Evolutionary conservation across 2,113 vertebrate genomes (phyloP).

Genomic region (Urocolius indicus): DNA sequence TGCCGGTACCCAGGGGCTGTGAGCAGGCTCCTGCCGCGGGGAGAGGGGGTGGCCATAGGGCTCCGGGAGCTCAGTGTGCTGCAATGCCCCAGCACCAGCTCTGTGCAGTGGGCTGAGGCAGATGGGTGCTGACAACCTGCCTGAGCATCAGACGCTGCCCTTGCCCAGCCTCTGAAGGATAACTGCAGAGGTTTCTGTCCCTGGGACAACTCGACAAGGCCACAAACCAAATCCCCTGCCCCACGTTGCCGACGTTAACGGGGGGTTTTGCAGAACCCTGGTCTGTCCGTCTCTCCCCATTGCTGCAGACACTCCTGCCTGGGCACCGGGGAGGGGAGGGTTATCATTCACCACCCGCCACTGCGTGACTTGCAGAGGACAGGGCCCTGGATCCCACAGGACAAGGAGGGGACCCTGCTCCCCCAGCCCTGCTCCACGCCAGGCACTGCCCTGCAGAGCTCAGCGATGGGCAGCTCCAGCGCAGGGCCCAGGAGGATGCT

Average conservation of each 20-base stretch:
- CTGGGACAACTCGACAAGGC: neutral
- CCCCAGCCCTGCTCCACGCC: neutral
- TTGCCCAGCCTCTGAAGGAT: neutral
- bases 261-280: neutral
- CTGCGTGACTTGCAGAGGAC: neutral
- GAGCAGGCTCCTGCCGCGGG: neutral
- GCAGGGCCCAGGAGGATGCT: neutral
- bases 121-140: accelerated
- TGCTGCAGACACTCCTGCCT: neutral
- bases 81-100: neutral
- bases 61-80: too few species aligned
- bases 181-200: neutral
- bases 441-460: neutral
- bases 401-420: neutral
- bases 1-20: neutral
- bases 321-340: neutral
- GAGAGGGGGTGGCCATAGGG: neutral
- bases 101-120: neutral
- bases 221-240: neutral
- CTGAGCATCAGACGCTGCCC: neutral
- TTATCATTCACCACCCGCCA: neutral
- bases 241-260: neutral
- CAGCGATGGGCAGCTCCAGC: neutral
- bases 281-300: neutral
- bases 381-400: neutral